Percentiles rank a stretch among this genome's conserved stretches.
phyloP scores from a whole-genome alignment of 2,113 vertebrate species.

The Sapayoa aenigma region DNA sequence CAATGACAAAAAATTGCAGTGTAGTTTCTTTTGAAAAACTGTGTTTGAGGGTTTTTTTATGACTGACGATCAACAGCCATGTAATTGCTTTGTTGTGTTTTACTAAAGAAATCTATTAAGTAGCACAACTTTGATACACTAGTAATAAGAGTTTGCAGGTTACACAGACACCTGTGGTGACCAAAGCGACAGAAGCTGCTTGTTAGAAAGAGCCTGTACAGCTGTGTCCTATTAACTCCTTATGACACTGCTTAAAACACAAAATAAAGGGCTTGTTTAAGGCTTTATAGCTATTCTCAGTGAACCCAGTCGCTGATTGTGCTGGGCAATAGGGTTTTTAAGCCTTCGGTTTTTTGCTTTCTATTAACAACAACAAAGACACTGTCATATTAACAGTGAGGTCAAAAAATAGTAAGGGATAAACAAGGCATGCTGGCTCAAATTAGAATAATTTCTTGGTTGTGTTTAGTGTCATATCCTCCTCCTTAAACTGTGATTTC shows the following conservation, averaged over 20 bases:
- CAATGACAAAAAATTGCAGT: conserved; percentile 85
- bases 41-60: conserved; percentile 77
- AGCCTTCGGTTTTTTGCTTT: conserved; percentile 44
- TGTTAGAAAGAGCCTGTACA: conserved; percentile 78
- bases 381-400: conserved; percentile 53
- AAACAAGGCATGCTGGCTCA: neutral
- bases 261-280: conserved; percentile 77
- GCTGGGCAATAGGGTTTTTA: conserved; percentile 61
- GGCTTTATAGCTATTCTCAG: conserved; percentile 70
- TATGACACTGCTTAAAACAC: conserved; percentile 78
- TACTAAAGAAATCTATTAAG: conserved; percentile 86
- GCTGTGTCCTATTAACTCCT: conserved; percentile 84
- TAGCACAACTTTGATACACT: conserved; percentile 88
- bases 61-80: conserved; percentile 80
- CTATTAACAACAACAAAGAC: conserved; percentile 31
- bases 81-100: conserved; percentile 87
- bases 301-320: conserved; percentile 50
- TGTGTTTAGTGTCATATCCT: conserved; percentile 14
- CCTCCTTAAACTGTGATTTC: neutral
- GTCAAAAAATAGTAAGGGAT: conserved; percentile 47
- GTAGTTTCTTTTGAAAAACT: conserved; percentile 82
- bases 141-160: conserved; percentile 85
- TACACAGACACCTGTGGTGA: conserved; percentile 85
- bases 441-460: neutral
- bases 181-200: conserved; percentile 81